These are phyloP conservation scores for Bubo scandiacus DNA, from an alignment of 2,113 vertebrate genomes.

Conservation along the genomic window DNA sequence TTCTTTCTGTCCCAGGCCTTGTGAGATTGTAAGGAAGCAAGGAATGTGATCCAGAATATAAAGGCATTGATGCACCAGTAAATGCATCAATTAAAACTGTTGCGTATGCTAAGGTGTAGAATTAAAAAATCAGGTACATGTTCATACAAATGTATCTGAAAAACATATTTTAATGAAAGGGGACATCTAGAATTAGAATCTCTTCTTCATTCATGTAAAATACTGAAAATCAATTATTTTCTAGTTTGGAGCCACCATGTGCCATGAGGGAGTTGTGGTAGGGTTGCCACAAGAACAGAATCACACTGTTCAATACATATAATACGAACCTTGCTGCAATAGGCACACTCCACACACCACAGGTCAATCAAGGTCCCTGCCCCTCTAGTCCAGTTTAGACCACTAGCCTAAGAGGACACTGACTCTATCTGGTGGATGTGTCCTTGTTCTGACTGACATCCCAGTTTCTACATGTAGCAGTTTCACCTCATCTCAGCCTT, in stretches of 20 bases:
- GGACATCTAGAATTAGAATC: neutral
- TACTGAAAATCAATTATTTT: neutral
- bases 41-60: neutral
- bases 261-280: neutral
- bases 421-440: accelerated
- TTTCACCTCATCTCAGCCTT: neutral
- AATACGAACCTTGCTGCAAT: neutral
- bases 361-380: neutral
- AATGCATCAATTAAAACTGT: neutral
- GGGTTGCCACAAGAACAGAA: neutral
- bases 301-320: neutral
- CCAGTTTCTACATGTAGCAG: neutral
- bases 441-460: neutral
- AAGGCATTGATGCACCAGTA: neutral
- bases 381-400: neutral
- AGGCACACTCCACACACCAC: neutral
- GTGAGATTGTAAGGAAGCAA: neutral
- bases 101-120: neutral
- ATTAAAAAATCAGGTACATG: neutral
- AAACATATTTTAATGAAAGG: neutral
- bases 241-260: neutral
- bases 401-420: neutral
- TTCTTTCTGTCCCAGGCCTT: neutral
- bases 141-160: neutral
- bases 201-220: neutral